phyloP scores from a whole-genome alignment of 2,797 vertebrate species.

The Anomalospiza imberbis region DNA sequence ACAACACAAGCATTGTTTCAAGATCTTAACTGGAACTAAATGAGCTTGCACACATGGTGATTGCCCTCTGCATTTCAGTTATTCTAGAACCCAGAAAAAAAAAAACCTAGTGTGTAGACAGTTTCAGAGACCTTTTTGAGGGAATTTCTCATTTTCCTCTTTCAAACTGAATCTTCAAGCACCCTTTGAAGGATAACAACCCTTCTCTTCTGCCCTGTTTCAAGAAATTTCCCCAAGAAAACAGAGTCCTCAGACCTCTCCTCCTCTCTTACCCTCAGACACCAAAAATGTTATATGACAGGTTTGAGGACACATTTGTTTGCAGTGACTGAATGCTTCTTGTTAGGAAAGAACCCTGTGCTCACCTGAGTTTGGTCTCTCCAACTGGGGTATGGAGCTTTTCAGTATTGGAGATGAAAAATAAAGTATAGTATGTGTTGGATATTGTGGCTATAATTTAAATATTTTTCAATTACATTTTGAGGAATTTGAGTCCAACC shows the following conservation, averaged over 20 bases:
- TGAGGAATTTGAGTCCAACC: conserved; percentile 45
- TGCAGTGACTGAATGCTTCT: conserved; percentile 17
- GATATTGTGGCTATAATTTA: conserved; percentile 50
- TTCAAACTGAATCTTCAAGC: not conserved
- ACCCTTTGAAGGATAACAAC: not conserved
- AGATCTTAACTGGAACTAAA: not conserved
- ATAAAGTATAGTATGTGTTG: conserved; percentile 44
- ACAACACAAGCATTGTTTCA: not conserved
- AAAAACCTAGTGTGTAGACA: not conserved
- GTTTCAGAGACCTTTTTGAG: not conserved
- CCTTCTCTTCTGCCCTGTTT: not conserved
- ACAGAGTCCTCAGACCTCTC: not conserved
- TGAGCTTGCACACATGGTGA: not conserved
- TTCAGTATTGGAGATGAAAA: conserved; percentile 22
- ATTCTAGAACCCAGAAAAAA: not conserved
- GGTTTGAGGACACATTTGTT: conserved; percentile 41
- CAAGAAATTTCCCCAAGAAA: not conserved
- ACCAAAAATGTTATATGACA: not conserved
- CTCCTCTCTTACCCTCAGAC: not conserved
- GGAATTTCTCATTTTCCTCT: not conserved
- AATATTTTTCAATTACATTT: conserved; percentile 65
- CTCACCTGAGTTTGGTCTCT: conserved; percentile 43
- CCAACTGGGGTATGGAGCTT: conserved; percentile 25
- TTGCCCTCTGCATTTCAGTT: not conserved
- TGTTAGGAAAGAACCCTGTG: conserved; percentile 28